Percentiles rank a stretch among this genome's conserved stretches.
These are phyloP conservation scores for Ursus arctos DNA, from an alignment of 2,113 vertebrate species.

Conservation along the genomic window DNA sequence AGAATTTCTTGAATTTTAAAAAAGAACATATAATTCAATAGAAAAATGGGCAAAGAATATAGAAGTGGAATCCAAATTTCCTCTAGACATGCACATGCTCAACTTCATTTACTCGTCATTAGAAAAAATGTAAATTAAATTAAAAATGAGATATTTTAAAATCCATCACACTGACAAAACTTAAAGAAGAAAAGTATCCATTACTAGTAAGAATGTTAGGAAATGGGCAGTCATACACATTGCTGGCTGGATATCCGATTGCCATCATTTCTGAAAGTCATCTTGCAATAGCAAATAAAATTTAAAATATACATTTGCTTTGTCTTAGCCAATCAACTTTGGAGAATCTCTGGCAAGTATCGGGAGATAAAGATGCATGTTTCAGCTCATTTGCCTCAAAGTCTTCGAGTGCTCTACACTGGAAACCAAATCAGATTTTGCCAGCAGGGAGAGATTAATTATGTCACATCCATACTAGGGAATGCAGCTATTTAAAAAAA, in stretches of 20 bases:
- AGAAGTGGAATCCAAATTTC: neutral
- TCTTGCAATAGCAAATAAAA: neutral
- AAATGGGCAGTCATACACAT: neutral
- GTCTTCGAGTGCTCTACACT: neutral
- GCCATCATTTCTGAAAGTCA: neutral
- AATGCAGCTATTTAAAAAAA: neutral
- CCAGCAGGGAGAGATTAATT: neutral
- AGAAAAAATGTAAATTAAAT: slow-evolving; percentile 41
- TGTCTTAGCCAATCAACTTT: neutral
- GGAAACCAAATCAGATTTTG: neutral
- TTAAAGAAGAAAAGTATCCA: neutral
- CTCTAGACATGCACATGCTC: neutral
- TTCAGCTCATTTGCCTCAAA: neutral
- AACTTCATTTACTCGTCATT: neutral
- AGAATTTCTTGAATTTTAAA: neutral
- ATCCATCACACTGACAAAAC: neutral
- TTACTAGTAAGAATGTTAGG: neutral
- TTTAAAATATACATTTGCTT: neutral
- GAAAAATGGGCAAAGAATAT: neutral
- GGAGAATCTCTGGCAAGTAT: neutral
- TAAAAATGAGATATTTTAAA: neutral
- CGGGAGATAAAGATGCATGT: neutral
- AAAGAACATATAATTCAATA: neutral
- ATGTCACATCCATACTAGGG: too few species aligned
- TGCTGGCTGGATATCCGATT: neutral